A percentile compares a stretch with the other conserved stretches of the same genome.
phyloP scores from a whole-genome alignment of 2,113 vertebrate genomes.

The Chionodraco myersi region DNA sequence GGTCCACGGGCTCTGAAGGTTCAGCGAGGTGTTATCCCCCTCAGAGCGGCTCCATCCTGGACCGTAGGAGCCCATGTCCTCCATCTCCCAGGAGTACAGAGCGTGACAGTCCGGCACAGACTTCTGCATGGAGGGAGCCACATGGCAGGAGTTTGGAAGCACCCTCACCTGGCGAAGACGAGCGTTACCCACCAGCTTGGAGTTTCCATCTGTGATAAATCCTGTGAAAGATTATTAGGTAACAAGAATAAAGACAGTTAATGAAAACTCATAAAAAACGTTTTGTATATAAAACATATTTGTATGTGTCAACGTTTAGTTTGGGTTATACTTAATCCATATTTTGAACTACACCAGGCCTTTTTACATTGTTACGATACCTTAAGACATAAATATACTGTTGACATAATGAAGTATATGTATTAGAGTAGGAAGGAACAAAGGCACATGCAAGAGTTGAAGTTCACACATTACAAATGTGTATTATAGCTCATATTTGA shows the following conservation, averaged over 20 bases:
- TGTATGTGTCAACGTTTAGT: neutral
- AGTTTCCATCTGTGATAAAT: constrained; percentile 96
- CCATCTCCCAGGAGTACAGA: constrained; percentile 88
- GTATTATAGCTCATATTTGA: neutral
- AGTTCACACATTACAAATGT: neutral
- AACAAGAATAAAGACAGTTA: neutral
- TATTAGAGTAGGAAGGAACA: neutral
- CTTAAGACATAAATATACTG: neutral
- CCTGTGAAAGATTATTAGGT: constrained; percentile 77
- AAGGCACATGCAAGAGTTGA: neutral
- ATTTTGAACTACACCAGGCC: neutral
- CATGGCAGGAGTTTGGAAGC: constrained; percentile 82
- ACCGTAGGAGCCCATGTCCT: constrained; percentile 87
- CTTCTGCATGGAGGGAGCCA: constrained; percentile 76
- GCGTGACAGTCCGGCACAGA: constrained; percentile 81
- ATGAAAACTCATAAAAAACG: neutral
- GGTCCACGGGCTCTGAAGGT: constrained; percentile 81
- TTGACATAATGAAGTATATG: neutral
- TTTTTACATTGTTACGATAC: neutral
- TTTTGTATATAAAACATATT: neutral
- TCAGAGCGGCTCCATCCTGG: constrained; percentile 85
- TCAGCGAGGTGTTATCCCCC: constrained; percentile 63
- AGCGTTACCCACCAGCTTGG: constrained; percentile 91
- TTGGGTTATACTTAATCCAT: neutral
- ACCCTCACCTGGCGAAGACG: constrained; percentile 93